phyloP scores from a whole-genome alignment of 2,888 invertebrate genomes.

The Dromius quadrimaculatus region DNA sequence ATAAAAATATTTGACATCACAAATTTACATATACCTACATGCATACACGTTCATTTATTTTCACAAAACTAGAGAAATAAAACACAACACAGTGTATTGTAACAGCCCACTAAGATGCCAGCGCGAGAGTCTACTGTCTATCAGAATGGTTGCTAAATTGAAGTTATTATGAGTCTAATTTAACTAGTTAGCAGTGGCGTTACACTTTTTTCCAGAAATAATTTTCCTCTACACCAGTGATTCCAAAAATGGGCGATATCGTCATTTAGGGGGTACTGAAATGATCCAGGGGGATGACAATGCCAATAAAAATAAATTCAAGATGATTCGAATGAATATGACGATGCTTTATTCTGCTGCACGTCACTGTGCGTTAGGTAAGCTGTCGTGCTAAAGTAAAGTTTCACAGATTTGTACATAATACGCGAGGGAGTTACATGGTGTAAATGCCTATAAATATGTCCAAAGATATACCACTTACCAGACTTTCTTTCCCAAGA shows the following conservation, averaged over 20 bases:
- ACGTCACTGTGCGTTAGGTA: conserved; percentile 20
- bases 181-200: no score
- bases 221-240: conserved; percentile 16
- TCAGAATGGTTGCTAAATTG: conserved; percentile 39
- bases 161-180: no score
- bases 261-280: no score
- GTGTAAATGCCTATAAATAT: conserved; percentile 40
- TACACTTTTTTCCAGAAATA: no score
- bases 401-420: conserved; percentile 40
- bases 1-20: conserved; percentile 46
- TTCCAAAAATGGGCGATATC: no score
- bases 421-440: conserved; percentile 25
- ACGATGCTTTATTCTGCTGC: no score
- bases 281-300: no score
- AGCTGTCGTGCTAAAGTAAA: conserved; percentile 26
- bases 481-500: conserved; percentile 31
- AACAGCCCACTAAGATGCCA: conserved; percentile 21
- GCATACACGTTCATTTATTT: conserved; percentile 32
- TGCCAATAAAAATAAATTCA: no score
- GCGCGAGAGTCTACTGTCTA: no score
- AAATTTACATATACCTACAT: conserved; percentile 49
- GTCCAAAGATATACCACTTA: conserved; percentile 13
- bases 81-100: conserved; percentile 34
- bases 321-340: no score
- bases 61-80: conserved; percentile 41